phyloP scores from a whole-genome alignment of 2,888 invertebrate genomes.

The Epicampocera succincta region DNA sequence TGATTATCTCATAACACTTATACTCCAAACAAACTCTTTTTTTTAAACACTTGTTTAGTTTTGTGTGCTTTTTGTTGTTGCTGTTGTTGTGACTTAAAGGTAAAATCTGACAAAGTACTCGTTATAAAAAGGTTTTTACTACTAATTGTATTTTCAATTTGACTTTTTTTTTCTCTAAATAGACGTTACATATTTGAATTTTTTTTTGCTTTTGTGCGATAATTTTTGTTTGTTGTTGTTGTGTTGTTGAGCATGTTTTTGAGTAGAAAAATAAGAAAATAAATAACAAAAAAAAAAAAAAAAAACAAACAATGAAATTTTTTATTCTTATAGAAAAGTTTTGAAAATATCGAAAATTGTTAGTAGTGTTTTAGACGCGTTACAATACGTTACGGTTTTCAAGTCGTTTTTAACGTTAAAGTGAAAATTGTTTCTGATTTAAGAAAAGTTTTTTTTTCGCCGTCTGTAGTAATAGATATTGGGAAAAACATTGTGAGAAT shows the following conservation, averaged over 20 bases:
- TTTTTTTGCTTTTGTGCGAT: conserved; percentile 71
- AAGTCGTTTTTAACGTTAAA: conserved; percentile 33
- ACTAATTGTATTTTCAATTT: conserved; percentile 54
- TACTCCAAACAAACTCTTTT: neutral
- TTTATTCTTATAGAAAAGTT: conserved; percentile 75
- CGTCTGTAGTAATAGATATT: neutral
- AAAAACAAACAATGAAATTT: conserved; percentile 35
- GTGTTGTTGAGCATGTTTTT: conserved; percentile 28
- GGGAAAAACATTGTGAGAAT: conserved; percentile 56
- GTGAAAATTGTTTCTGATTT: neutral
- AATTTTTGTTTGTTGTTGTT: conserved; percentile 65
- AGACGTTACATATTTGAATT: conserved; percentile 77
- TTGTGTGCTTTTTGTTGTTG: conserved; percentile 26
- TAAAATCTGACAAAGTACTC: conserved; percentile 63
- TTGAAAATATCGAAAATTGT: conserved; percentile 71
- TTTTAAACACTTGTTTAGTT: neutral
- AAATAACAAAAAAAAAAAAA: conserved; percentile 54
- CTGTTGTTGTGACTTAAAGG: conserved; percentile 61
- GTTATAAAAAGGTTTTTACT: conserved; percentile 38
- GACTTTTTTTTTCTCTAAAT: conserved; percentile 56
- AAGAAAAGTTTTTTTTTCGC: conserved; percentile 17
- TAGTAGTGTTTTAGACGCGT: conserved; percentile 79
- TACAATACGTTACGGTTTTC: conserved; percentile 75
- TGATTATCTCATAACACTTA: conserved; percentile 57
- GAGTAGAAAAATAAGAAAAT: conserved; percentile 52